These are phyloP conservation scores for Pseudomugil gertrudae DNA, from an alignment of 2,797 vertebrate species.

Conservation along the genomic window DNA sequence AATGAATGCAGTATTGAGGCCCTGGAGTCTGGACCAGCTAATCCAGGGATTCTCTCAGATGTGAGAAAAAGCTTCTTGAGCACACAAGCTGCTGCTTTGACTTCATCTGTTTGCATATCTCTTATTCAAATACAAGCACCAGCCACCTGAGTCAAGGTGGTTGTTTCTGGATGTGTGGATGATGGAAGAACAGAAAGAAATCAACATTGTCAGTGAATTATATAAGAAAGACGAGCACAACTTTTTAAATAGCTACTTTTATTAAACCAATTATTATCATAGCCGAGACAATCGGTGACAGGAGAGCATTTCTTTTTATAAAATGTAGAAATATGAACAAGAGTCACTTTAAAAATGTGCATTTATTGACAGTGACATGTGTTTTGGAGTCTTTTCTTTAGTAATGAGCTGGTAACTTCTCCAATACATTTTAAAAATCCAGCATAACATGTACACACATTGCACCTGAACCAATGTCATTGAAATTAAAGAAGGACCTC, in stretches of 20 bases:
- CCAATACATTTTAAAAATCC: constrained; percentile 51
- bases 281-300: constrained; percentile 18
- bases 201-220: constrained; percentile 33
- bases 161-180: constrained; percentile 48
- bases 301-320: constrained; percentile 35
- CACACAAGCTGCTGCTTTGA: constrained; percentile 67
- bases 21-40: constrained; percentile 57
- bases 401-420: constrained; percentile 68
- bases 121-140: constrained; percentile 72
- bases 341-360: too few relatives aligned
- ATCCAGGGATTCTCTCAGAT: constrained; percentile 70
- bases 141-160: constrained; percentile 67
- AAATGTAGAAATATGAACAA: constrained; percentile 47
- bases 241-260: constrained; percentile 47
- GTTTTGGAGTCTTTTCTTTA: constrained; percentile 50
- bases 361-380: constrained; percentile 67
- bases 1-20: constrained; percentile 65
- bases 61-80: constrained; percentile 67
- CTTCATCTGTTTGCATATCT: constrained; percentile 74
- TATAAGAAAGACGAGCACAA: constrained; percentile 32
- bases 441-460: constrained; percentile 49
- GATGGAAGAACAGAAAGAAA: constrained; percentile 49
- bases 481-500: constrained; percentile 43
- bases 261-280: constrained; percentile 52
- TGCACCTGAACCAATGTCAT: constrained; percentile 28